Percentiles rank a stretch among this genome's conserved stretches.
Conservation (phyloP, 2,888 invertebrate species). For the Monopis laevigella region DNA sequence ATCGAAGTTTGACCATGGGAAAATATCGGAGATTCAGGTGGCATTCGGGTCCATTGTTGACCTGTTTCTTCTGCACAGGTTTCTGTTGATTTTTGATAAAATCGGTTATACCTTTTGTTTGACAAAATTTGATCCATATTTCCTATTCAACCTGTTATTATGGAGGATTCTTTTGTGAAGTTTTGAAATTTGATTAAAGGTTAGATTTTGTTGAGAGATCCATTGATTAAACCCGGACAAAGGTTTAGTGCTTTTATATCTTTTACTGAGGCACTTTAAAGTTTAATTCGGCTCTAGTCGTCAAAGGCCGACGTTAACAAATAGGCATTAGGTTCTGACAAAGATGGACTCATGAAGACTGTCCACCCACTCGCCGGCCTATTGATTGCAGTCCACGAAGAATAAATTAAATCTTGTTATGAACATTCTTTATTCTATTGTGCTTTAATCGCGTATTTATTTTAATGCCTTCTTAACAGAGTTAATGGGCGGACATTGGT, state of each 20-base stretch:
- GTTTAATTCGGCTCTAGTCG: conserved; percentile 54
- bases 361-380: conserved; percentile 61
- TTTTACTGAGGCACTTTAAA: conserved; percentile 23
- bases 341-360: conserved; percentile 65
- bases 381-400: conserved; percentile 57
- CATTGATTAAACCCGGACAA: background rate
- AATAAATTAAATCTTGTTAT: conserved; percentile 66
- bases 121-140: conserved; percentile 15
- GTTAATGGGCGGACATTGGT: conserved; percentile 59
- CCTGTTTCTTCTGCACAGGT: conserved; percentile 20
- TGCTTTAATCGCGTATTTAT: conserved; percentile 48
- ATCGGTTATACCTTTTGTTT: conserved; percentile 37
- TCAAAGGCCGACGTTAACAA: conserved; percentile 52
- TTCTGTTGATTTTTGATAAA: conserved; percentile 38
- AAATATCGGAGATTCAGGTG: conserved; percentile 62
- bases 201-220: conserved; percentile 1
- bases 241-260: conserved; percentile 5
- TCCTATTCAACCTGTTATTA: conserved; percentile 11
- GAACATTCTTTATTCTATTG: conserved; percentile 60
- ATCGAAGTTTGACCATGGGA: conserved; percentile 64
- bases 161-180: conserved; percentile 4
- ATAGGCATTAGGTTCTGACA: conserved; percentile 65
- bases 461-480: conserved; percentile 41
- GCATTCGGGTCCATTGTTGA: conserved; percentile 19
- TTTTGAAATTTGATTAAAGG: conserved; percentile 5